Conservation (phyloP, 2,888 invertebrate species). For the Antitype chi region DNA sequence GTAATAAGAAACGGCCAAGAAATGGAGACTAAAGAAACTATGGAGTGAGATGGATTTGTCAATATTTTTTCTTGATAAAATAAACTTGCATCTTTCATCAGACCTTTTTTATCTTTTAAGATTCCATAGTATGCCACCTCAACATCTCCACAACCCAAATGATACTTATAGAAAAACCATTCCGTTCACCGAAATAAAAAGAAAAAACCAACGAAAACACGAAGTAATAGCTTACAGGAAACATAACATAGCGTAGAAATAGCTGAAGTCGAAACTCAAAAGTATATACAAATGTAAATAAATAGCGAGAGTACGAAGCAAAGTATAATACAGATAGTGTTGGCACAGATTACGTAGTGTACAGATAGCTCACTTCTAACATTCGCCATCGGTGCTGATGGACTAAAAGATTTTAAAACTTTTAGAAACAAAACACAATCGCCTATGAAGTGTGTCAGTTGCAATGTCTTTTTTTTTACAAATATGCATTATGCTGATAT, state of each 20-base stretch:
- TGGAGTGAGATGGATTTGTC: background rate
- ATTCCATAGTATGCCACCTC: conserved; percentile 57
- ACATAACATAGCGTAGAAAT: conserved; percentile 70
- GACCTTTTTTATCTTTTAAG: background rate
- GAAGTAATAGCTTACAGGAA: conserved; percentile 71
- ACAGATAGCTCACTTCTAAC: conserved; percentile 18
- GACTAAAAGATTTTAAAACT: background rate
- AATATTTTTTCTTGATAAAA: background rate
- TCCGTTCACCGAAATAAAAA: conserved; percentile 71
- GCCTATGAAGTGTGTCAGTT: no score
- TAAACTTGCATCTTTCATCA: background rate
- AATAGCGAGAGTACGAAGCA: conserved; percentile 83
- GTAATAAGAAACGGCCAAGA: background rate
- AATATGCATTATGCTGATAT: no score
- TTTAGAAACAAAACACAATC: background rate
- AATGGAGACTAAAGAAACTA: background rate
- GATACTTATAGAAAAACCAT: conserved; percentile 74
- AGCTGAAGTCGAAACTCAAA: conserved; percentile 62
- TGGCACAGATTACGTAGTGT: conserved; percentile 57
- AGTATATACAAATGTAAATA: conserved; percentile 71
- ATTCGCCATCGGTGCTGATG: background rate
- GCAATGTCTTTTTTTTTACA: no score
- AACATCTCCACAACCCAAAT: conserved; percentile 65
- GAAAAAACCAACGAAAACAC: conserved; percentile 69
- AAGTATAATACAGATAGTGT: conserved; percentile 62